These are phyloP conservation scores for Mesocricetus auratus DNA, from an alignment of 2,113 vertebrate genomes.

Conservation along the genomic window DNA sequence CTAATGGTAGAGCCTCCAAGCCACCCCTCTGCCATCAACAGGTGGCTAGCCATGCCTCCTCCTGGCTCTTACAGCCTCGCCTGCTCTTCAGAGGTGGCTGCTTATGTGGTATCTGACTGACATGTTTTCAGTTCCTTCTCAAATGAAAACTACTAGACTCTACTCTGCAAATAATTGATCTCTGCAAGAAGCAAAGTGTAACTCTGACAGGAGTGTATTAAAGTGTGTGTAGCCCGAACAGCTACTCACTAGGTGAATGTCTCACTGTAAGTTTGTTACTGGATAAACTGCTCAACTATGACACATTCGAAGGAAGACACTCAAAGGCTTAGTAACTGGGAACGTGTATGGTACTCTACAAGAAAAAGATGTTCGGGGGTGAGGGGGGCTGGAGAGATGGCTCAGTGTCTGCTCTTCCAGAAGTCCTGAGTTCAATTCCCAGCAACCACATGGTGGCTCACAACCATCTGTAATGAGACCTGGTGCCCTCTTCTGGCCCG, in stretches of 20 bases:
- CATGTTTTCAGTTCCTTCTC: background rate
- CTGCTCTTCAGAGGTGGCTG: too few relatives aligned
- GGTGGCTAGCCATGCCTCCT: background rate
- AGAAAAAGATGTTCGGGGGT: background rate
- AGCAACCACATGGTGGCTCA: too few relatives aligned
- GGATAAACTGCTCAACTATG: background rate
- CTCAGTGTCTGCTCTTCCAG: too few relatives aligned
- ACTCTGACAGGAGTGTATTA: background rate
- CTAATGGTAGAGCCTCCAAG: fast-evolving
- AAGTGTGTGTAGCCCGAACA: fast-evolving
- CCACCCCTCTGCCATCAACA: background rate
- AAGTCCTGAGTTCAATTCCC: too few relatives aligned
- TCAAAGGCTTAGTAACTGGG: background rate
- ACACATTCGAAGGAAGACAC: background rate
- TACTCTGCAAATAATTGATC: slow-evolving; percentile 21
- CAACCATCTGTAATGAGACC: too few relatives aligned
- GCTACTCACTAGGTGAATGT: fast-evolving
- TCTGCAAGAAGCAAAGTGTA: background rate
- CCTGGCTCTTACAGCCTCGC: background rate
- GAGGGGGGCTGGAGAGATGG: too few relatives aligned
- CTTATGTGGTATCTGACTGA: background rate
- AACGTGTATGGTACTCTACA: fast-evolving
- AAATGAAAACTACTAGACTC: slow-evolving; percentile 27
- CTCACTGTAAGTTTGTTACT: background rate
- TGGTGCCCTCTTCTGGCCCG: too few relatives aligned